Evolutionary conservation across 2,797 vertebrate species (phyloP), one percentile per base, ranked within the genome.

Genomic region (Mormyrus proboscirostris): DNA sequence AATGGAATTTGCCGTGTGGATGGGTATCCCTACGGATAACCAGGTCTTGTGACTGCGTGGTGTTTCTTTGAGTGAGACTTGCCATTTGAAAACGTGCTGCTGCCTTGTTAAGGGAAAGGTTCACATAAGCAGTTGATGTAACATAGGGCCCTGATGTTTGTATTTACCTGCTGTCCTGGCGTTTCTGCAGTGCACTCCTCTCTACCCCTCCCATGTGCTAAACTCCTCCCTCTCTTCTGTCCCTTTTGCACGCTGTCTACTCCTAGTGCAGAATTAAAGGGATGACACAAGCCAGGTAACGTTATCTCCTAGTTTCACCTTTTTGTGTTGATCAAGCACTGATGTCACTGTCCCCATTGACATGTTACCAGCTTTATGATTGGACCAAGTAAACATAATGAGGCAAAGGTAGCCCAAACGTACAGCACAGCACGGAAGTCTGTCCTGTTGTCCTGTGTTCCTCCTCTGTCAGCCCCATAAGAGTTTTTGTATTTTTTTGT

Each of bases 201-300:
- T 89, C 86, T 33, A 41, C 38, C 73, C 86, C 3, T 65, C 69
- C 82, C 90, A 92, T 92, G 92, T 93, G 92, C 93, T 96, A 95
- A 95, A 95, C 91, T 95, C 94, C 92, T 90, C 94, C 95, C 96
- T 94, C 95, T 96, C 95, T 96, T 98, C 95, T 97, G 93, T 97
- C 95, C 95, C 93, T 94, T 95, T 95, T 94, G 96, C 96, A 96
- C 94, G 96, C 96, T 94, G 94, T 96, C 95, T 96, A 95, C 96
- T 95, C 94, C 91, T 98, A 99, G 98, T 98, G 97, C 98, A 99
- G 97, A 97, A 99, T 95, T 99, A 97, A 99, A 96, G 95, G 96
- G 94, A 96, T 97, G 95, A 96, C 95, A 92, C 90, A 95, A 95
- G 92, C 93, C 96, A 99, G 98, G 98, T 99, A 99, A 99, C 94